Conservation (phyloP, 2,888 invertebrate genomes). For the Pinctada fucata region DNA sequence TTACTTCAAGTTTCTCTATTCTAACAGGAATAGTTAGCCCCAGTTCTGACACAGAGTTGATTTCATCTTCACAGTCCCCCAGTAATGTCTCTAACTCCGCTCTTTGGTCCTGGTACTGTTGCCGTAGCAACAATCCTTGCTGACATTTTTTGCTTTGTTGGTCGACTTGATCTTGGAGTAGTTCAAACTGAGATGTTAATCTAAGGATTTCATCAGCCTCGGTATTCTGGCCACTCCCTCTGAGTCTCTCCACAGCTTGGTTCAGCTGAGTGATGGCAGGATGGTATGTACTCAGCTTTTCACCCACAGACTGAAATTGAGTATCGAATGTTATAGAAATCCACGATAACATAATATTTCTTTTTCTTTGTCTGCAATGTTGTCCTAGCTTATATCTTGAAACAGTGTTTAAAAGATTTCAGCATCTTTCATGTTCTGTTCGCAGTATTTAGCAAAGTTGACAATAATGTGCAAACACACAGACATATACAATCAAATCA, state of each 20-base stretch:
- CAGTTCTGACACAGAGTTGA: slow-evolving; percentile 56
- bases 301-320: slow-evolving; percentile 67
- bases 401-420: too few relatives aligned
- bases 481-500: too few relatives aligned
- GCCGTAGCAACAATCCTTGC: slow-evolving; percentile 87
- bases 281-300: slow-evolving; percentile 67
- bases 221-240: slow-evolving; percentile 80
- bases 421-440: too few relatives aligned
- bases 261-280: slow-evolving; percentile 62
- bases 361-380: too few relatives aligned
- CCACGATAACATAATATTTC: too few relatives aligned
- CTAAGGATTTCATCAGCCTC: slow-evolving; percentile 87
- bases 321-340: not conserved
- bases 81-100: slow-evolving; percentile 60
- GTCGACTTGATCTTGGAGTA: slow-evolving; percentile 89
- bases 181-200: slow-evolving; percentile 89
- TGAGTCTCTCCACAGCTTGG: slow-evolving; percentile 80
- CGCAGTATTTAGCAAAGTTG: too few relatives aligned
- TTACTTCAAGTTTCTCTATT: slow-evolving; percentile 67
- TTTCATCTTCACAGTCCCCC: slow-evolving; percentile 58
- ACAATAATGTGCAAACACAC: too few relatives aligned
- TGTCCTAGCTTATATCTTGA: too few relatives aligned
- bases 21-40: slow-evolving; percentile 62
- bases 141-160: slow-evolving; percentile 83
- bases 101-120: slow-evolving; percentile 87